Evolutionary conservation across 1,140 invertebrate genomes (phyloP).

Genomic region (Cataglyphis hispanica): DNA sequence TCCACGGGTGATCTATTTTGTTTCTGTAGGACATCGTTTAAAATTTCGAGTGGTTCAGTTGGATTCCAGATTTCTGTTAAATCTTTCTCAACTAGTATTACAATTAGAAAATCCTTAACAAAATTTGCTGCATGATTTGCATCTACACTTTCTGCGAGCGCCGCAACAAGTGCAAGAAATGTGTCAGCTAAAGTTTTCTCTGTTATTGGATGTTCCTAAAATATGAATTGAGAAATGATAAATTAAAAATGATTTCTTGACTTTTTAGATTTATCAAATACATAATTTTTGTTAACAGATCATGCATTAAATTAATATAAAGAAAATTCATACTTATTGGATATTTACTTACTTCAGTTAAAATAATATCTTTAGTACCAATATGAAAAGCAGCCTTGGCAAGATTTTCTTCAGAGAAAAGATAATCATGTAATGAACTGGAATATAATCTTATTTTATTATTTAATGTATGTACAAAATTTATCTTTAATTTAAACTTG

Average conservation of each 20-base stretch:
- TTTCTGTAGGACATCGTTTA: constrained; percentile 88
- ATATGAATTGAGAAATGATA: constrained; percentile 74
- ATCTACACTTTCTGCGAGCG: constrained; percentile 87
- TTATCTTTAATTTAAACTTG: neutral
- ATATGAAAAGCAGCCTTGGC: constrained; percentile 91
- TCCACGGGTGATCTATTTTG: constrained; percentile 88
- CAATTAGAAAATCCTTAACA: constrained; percentile 95
- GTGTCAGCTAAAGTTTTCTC: constrained; percentile 90
- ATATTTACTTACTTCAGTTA: constrained; percentile 89
- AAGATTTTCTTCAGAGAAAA: constrained; percentile 90
- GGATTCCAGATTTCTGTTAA: constrained; percentile 94
- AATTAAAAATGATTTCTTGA: constrained; percentile 36
- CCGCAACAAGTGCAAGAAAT: constrained; percentile 94
- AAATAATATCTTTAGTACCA: constrained; percentile 94
- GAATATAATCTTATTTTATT: constrained; percentile 42
- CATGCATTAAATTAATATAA: neutral
- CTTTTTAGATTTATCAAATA: neutral
- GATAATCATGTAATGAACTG: constrained; percentile 89
- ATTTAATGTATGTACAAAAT: constrained; percentile 6
- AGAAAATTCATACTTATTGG: neutral
- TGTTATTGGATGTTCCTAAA: constrained; percentile 92
- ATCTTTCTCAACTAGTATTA: constrained; percentile 93
- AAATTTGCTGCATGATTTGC: constrained; percentile 89
- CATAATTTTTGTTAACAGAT: neutral
- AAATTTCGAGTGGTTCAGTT: constrained; percentile 90